Evolutionary conservation across 2,888 invertebrate genomes (phyloP).

Genomic region (Drosophila imparisetae): DNA sequence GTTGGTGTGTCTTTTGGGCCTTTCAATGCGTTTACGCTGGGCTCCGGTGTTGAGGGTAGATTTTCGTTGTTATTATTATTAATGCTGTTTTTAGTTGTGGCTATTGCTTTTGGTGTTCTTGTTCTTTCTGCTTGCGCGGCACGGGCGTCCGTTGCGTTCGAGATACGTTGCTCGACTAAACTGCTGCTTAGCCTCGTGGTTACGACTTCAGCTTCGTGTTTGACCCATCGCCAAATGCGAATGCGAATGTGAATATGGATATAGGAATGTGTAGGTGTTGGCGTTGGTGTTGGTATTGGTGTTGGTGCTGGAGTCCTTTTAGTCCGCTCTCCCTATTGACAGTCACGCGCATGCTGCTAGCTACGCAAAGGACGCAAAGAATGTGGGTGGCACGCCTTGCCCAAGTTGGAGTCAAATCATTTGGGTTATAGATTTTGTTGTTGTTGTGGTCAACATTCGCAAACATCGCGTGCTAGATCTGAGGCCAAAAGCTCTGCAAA

Average conservation of each 20-base stretch:
- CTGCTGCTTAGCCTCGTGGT: conserved; percentile 30
- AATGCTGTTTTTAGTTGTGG: conserved; percentile 42
- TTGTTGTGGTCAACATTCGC: conserved; percentile 13
- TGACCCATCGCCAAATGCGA: conserved; percentile 35
- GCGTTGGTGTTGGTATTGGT: background rate
- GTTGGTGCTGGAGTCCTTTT: conserved; percentile 14
- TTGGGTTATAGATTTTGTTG: conserved; percentile 6
- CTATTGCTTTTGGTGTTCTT: conserved; percentile 21
- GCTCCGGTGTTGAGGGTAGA: conserved; percentile 8
- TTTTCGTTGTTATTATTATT: conserved; percentile 32
- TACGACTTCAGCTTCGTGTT: conserved; percentile 43
- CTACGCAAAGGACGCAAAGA: conserved; percentile 4
- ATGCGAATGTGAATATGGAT: conserved; percentile 16
- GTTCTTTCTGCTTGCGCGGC: conserved; percentile 25
- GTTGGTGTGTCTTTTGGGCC: conserved; percentile 2
- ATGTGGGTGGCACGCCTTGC: conserved; percentile 3
- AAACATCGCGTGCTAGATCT: conserved; percentile 37
- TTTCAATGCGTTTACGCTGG: conserved; percentile 17
- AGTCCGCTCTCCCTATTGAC: conserved; percentile 30
- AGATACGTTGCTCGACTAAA: conserved; percentile 83
- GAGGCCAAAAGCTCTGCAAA: conserved; percentile 24
- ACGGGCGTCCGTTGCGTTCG: conserved; percentile 74
- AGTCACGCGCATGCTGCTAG: conserved; percentile 52
- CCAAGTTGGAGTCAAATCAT: conserved; percentile 16
- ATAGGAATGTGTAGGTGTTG: conserved; percentile 6